phyloP scores from a whole-genome alignment of 1,140 invertebrate species.

The Drosophila dunni region DNA sequence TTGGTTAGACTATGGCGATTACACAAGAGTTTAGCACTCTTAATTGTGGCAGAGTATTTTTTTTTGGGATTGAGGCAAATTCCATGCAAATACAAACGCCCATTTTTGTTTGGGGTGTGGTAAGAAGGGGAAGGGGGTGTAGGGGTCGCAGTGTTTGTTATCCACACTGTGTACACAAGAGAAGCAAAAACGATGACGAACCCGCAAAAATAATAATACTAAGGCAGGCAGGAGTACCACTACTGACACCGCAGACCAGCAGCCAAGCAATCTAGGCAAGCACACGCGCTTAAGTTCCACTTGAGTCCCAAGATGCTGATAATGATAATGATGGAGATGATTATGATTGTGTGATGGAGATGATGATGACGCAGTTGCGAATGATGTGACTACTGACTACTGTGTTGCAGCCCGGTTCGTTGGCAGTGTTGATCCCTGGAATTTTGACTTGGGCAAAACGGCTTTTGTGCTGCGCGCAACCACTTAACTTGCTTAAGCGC shows the following conservation, averaged over 20 bases:
- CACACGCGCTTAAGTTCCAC: conserved; percentile 72
- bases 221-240: conserved; percentile 11
- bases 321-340: conserved; percentile 22
- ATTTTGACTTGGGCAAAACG: conserved; percentile 62
- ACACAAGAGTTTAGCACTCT: conserved; percentile 61
- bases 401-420: conserved; percentile 42
- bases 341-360: conserved; percentile 17
- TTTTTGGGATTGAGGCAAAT: conserved; percentile 26
- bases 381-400: conserved; percentile 44
- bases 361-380: background rate
- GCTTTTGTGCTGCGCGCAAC: conserved; percentile 66
- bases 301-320: conserved; percentile 45
- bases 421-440: conserved; percentile 65
- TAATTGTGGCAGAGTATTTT: conserved; percentile 54
- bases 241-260: conserved; percentile 3
- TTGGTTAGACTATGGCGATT: conserved; percentile 60
- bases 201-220: conserved; percentile 13
- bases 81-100: conserved; percentile 32
- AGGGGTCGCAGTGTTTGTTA: conserved; percentile 2
- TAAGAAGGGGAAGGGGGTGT: background rate
- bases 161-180: conserved; percentile 29
- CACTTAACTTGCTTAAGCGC: conserved; percentile 75
- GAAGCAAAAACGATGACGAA: conserved; percentile 13
- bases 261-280: conserved; percentile 35
- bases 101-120: background rate